These are phyloP conservation scores for Pterocles gutturalis DNA, from an alignment of 2,113 vertebrate species.

Conservation along the genomic window DNA sequence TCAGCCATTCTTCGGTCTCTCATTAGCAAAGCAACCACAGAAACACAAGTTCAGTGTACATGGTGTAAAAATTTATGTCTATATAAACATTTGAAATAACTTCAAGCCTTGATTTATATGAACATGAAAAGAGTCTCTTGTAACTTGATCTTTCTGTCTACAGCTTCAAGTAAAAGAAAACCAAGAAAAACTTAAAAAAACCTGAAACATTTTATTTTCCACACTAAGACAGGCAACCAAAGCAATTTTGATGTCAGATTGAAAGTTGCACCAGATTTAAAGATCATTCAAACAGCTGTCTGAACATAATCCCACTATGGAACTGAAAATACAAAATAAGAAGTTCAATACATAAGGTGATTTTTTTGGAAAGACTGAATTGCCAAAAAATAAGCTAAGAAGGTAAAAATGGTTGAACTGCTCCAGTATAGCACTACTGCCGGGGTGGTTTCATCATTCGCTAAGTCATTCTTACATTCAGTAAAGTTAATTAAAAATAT, in stretches of 20 bases:
- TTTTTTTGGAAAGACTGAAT: neutral
- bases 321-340: neutral
- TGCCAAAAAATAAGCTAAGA: neutral
- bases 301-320: neutral
- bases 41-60: neutral
- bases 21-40: neutral
- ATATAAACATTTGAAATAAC: neutral
- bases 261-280: neutral
- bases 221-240: rapidly evolving
- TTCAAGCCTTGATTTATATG: neutral
- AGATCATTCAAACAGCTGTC: neutral
- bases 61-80: neutral
- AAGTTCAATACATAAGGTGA: neutral
- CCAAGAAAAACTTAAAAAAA: neutral
- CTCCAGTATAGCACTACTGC: neutral
- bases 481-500: neutral
- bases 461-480: neutral
- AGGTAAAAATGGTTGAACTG: neutral
- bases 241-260: neutral
- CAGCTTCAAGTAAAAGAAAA: neutral
- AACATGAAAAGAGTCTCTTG: neutral
- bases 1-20: neutral
- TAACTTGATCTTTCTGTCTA: neutral
- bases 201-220: neutral
- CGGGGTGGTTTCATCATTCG: neutral